phyloP scores from a whole-genome alignment of 1,140 invertebrate genomes.

The Drosophila eugracilis region DNA sequence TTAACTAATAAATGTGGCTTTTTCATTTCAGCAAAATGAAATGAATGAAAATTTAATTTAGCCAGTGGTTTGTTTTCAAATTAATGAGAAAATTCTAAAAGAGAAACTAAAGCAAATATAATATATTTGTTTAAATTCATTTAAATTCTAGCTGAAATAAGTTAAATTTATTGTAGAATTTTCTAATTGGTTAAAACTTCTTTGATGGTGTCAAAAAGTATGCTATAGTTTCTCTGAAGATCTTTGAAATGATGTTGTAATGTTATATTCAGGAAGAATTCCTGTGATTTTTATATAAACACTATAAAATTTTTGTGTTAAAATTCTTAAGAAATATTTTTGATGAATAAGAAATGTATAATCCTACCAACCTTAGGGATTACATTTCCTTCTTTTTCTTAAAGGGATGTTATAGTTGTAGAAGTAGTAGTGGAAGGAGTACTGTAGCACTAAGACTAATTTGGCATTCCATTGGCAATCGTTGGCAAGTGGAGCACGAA shows the following conservation, averaged over 20 bases:
- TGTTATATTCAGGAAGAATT: too few relatives aligned
- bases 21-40: background rate
- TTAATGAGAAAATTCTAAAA: background rate
- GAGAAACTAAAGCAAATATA: background rate
- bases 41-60: background rate
- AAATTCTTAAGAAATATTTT: background rate
- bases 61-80: background rate
- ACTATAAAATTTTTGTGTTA: background rate
- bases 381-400: slow-evolving; percentile 7
- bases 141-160: too few relatives aligned
- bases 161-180: too few relatives aligned
- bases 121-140: too few relatives aligned
- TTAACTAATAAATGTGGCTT: background rate
- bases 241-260: too few relatives aligned
- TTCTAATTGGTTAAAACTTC: too few relatives aligned
- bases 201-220: too few relatives aligned
- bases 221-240: too few relatives aligned
- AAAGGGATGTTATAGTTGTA: background rate
- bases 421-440: background rate
- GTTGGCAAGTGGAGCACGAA: slow-evolving; percentile 71
- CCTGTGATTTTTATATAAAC: too few relatives aligned
- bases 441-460: slow-evolving; percentile 55
- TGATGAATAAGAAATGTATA: background rate
- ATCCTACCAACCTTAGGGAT: background rate
- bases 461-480: slow-evolving; percentile 71